Base-by-base conservation (phyloP, 2,797 vertebrate species). In the Acridotheres tristis region DNA sequence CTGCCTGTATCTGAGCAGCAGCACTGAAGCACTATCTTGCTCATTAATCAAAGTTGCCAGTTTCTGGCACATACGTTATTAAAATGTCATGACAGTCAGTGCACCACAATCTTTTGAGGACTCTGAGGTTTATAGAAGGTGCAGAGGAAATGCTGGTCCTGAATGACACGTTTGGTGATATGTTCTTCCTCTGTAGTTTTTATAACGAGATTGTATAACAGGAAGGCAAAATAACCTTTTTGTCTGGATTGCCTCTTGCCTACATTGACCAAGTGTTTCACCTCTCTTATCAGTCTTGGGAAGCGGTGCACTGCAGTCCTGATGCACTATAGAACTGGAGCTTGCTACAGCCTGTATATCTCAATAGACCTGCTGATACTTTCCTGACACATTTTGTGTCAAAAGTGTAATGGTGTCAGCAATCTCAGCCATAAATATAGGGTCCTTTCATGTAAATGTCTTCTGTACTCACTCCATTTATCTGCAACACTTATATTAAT, bases 381-480 rank as follows among this genome's bases (percentile, higher is more conserved):
- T 65, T 86, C 85, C 68, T 89, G 69, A 69, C 84, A 61, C 6
- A 38, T 82, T 93, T 93, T 91, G 57, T 88, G 83, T 93, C 43
- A 90, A 80, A 96, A 95, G 92, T 89, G 30, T 67, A 89, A 84
- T 1, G 10, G 48, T 88, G 69, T 92, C 65, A 83, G 62, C 63
- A 86, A 88, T 88, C 73, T 93, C 61, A 72, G 47, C 55, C 51
- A 47, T 88, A 95, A 96, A 82, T 94, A 47, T 17, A 86, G 57
- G 29, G 29, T 63, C 61, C 43, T 88, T 90, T 81, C 51, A 71
- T n/a, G 20, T 88, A 76, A 79, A 58, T 13, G 10, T 79, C 62
- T 89, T 73, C 79, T 83, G 14, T 68, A 48, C 54, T 87, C 17
- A n/a, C 54, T 84, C 25, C 11, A 9, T 80, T 90, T 86, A 67